phyloP scores from a whole-genome alignment of 2,888 invertebrate genomes.

The Ichneumoninae sp. region DNA sequence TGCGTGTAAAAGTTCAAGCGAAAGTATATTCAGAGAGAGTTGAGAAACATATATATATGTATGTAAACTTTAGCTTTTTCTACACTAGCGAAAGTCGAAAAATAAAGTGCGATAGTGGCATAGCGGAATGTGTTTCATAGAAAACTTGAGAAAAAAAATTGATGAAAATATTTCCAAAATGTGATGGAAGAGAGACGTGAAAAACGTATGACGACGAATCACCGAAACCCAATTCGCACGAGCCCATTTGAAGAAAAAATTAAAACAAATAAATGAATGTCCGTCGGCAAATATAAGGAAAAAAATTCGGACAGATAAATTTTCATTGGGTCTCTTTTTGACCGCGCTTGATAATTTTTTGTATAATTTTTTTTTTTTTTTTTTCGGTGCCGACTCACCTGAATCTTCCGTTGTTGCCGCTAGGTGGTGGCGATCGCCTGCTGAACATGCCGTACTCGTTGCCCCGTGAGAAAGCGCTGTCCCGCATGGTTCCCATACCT shows the following conservation, averaged over 20 bases:
- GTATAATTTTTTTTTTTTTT: not conserved
- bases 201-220: constrained; percentile 74
- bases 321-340: constrained; percentile 14
- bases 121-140: constrained; percentile 5
- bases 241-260: constrained; percentile 79
- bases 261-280: constrained; percentile 69
- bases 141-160: not conserved
- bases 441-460: constrained; percentile 93
- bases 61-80: not conserved
- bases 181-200: constrained; percentile 58
- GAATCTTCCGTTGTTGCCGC: constrained; percentile 83
- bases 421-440: constrained; percentile 90
- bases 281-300: not conserved
- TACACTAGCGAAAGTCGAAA: constrained; percentile 27
- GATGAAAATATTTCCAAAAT: constrained; percentile 33
- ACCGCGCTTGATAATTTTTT: not conserved
- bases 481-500: constrained; percentile 89
- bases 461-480: constrained; percentile 87
- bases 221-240: constrained; percentile 82
- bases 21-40: not conserved
- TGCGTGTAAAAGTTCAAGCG: not conserved
- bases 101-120: constrained; percentile 9
- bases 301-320: constrained; percentile 10
- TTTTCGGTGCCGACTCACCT: constrained; percentile 78
- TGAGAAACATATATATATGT: not conserved